These are phyloP conservation scores for Larimichthys polyactis DNA, from an alignment of 2,113 vertebrate species.

Conservation along the genomic window DNA sequence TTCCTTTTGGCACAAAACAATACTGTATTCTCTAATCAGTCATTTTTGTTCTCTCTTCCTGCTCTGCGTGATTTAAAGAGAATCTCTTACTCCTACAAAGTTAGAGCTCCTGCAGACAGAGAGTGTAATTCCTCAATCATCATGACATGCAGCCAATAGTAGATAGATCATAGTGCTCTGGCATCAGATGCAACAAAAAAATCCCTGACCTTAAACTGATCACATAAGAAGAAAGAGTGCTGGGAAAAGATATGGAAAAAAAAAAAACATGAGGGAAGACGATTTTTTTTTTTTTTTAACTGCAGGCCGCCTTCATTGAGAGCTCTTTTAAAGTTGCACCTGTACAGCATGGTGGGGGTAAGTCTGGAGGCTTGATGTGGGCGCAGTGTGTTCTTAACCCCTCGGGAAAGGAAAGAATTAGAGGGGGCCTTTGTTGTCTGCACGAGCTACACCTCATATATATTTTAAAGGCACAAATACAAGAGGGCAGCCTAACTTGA, in stretches of 20 bases:
- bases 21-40: background rate
- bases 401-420: constrained; percentile 72
- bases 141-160: constrained; percentile 1
- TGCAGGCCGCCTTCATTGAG: constrained; percentile 53
- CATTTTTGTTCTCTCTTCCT: background rate
- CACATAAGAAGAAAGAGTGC: constrained; percentile 24
- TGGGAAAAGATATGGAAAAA: constrained; percentile 17
- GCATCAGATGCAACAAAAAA: constrained; percentile 57
- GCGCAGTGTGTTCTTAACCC: constrained; percentile 50
- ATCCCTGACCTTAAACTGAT: constrained; percentile 40
- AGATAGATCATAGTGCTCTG: constrained; percentile 4
- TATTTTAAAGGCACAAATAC: constrained; percentile 69
- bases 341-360: constrained; percentile 61
- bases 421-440: constrained; percentile 78
- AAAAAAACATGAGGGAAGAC: constrained; percentile 17
- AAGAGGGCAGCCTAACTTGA: constrained; percentile 27
- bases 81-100: background rate
- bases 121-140: constrained; percentile 5
- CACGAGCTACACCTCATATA: constrained; percentile 75
- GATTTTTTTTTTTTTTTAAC: constrained; percentile 44
- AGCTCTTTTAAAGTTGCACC: constrained; percentile 76
- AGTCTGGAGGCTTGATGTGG: constrained; percentile 74
- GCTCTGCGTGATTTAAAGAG: background rate
- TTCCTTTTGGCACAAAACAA: constrained; percentile 3
- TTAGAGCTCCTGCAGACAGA: constrained; percentile 10